A percentile compares a stretch with the other conserved stretches of the same genome.
These are phyloP conservation scores for Ernsta delagoae DNA, from an alignment of 2,888 invertebrate species.

Conservation along the genomic window DNA sequence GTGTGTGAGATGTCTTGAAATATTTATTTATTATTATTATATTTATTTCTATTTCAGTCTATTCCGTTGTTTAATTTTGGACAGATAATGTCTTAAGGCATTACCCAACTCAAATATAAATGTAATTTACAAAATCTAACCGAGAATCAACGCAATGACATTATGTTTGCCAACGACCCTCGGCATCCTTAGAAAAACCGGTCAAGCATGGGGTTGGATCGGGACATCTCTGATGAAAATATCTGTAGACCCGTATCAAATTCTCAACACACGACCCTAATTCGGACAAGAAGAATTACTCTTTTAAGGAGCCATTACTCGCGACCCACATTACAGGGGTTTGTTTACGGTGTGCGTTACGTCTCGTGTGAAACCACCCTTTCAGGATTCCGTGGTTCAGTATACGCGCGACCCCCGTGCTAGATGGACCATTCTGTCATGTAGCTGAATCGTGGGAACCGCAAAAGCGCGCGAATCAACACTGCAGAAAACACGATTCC, in stretches of 20 bases:
- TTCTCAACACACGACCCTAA: constrained; percentile 22
- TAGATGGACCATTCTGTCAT: constrained; percentile 15
- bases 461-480: constrained; percentile 25
- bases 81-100: too few relatives aligned
- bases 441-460: background rate
- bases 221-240: constrained; percentile 11
- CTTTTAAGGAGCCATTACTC: constrained; percentile 30
- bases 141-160: background rate
- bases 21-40: too few relatives aligned
- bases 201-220: constrained; percentile 2
- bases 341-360: constrained; percentile 22
- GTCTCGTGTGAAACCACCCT: constrained; percentile 24
- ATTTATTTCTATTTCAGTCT: too few relatives aligned
- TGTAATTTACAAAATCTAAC: constrained; percentile 5
- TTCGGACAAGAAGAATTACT: constrained; percentile 28
- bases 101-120: background rate
- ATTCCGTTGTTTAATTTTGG: too few relatives aligned
- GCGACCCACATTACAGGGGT: constrained; percentile 19
- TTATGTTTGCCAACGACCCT: constrained; percentile 1
- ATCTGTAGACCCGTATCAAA: constrained; percentile 21
- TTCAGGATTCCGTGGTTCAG: constrained; percentile 26
- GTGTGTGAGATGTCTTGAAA: too few relatives aligned
- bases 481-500: constrained; percentile 2
- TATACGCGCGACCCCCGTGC: constrained; percentile 27
- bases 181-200: constrained; percentile 5